These are phyloP conservation scores for Mobula hypostoma DNA, from an alignment of 2,113 vertebrate species.

Conservation along the genomic window DNA sequence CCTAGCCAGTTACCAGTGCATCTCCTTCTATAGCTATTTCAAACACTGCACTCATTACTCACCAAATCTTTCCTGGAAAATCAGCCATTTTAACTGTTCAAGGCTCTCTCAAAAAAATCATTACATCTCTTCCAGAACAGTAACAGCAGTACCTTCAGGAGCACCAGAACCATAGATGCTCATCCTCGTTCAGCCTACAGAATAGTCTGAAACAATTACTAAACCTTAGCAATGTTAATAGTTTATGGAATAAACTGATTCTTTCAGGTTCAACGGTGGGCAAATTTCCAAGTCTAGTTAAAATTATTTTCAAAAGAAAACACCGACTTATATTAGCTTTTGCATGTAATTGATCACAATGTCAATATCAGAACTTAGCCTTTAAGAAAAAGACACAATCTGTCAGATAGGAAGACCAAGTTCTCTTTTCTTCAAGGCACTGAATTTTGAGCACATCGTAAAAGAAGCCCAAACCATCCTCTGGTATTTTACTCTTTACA, in stretches of 20 bases:
- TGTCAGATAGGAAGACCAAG: background rate
- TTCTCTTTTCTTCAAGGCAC: background rate
- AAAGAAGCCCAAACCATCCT: background rate
- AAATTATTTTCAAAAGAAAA: background rate
- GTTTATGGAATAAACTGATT: background rate
- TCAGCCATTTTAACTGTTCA: background rate
- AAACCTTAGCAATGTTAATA: background rate
- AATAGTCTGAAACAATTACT: background rate
- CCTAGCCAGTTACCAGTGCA: background rate
- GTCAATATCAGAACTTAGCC: background rate
- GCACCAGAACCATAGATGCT: background rate
- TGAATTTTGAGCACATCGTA: background rate
- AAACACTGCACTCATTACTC: background rate
- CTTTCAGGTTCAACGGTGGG: background rate
- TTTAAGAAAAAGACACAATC: background rate
- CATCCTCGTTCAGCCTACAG: background rate
- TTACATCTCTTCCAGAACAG: background rate
- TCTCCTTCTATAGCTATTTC: background rate
- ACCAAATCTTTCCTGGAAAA: background rate
- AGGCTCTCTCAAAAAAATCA: background rate
- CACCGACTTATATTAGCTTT: background rate
- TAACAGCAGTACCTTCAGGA: background rate
- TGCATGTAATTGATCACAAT: background rate
- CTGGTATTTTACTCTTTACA: background rate
- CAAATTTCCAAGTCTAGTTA: background rate